Conservation (phyloP, 2,888 invertebrate species). For the Drosophila infuscata region DNA sequence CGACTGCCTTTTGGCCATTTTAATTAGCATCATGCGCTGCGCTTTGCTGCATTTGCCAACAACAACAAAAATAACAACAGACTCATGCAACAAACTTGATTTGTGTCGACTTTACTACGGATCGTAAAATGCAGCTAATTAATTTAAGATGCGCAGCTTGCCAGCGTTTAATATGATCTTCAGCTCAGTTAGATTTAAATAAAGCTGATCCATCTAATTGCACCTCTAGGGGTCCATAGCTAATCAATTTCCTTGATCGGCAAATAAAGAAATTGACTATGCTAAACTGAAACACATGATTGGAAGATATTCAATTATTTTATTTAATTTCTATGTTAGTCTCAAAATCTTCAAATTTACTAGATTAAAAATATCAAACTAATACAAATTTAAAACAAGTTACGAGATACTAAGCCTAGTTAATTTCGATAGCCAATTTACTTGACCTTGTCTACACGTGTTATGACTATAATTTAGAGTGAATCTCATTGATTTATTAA, state of each 20-base stretch:
- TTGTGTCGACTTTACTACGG: conserved; percentile 50
- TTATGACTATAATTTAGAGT: neutral
- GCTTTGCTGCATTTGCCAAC: neutral
- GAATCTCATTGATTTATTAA: conserved; percentile 1
- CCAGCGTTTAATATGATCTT: conserved; percentile 42
- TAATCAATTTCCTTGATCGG: neutral
- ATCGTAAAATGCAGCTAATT: conserved; percentile 62
- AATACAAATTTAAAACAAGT: neutral
- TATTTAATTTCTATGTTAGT: neutral
- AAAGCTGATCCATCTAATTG: conserved; percentile 45
- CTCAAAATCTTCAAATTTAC: neutral
- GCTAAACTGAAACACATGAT: too few species aligned
- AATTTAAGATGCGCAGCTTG: conserved; percentile 42
- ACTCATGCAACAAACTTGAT: conserved; percentile 58
- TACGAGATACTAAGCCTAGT: neutral
- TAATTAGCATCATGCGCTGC: conserved; percentile 60
- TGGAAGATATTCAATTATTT: neutral
- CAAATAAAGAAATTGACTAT: too few species aligned
- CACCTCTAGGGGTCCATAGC: conserved; percentile 20
- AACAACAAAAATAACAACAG: conserved; percentile 28
- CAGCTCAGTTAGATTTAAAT: conserved; percentile 53
- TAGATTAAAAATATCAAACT: neutral
- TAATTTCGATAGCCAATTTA: neutral
- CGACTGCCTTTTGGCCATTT: conserved; percentile 61
- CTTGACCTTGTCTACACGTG: neutral